A percentile compares a stretch with the other conserved stretches of the same genome.
Conservation (phyloP, 2,888 invertebrate species). For the Heteromurus nitidus region DNA sequence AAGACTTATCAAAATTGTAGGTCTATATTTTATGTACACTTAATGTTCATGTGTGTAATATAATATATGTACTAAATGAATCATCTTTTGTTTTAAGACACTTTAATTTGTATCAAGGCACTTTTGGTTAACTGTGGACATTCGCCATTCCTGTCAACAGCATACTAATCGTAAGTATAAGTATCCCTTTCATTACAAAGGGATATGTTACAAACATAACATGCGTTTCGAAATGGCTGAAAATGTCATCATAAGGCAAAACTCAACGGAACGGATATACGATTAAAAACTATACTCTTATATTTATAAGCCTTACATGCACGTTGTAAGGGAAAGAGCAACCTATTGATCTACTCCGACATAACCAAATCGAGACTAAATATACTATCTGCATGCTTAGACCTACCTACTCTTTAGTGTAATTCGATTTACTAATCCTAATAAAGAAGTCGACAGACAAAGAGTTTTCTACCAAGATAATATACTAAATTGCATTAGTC, state of each 20-base stretch:
- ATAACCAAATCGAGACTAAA: neutral
- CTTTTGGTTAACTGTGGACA: slow-evolving; percentile 21
- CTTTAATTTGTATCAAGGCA: slow-evolving; percentile 11
- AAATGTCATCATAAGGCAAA: neutral
- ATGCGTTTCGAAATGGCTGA: neutral
- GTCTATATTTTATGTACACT: slow-evolving; percentile 8
- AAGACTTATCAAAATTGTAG: neutral
- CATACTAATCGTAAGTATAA: neutral
- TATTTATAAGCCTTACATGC: neutral
- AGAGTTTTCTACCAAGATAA: neutral
- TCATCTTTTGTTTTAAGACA: slow-evolving; percentile 3
- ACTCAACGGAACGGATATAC: no score
- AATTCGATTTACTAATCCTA: neutral
- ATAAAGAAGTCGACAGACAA: neutral
- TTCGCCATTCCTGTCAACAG: neutral
- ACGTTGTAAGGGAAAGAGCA: neutral
- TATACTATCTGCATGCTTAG: neutral
- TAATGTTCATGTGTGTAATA: slow-evolving; percentile 12
- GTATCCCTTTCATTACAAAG: neutral
- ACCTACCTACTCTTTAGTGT: neutral
- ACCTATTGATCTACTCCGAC: neutral
- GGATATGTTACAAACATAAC: neutral
- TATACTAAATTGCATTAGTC: slow-evolving; percentile 12
- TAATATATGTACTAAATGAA: neutral
- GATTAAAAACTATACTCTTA: neutral